Conservation (phyloP, 2,113 vertebrate genomes). For the Melozone crissalis region DNA sequence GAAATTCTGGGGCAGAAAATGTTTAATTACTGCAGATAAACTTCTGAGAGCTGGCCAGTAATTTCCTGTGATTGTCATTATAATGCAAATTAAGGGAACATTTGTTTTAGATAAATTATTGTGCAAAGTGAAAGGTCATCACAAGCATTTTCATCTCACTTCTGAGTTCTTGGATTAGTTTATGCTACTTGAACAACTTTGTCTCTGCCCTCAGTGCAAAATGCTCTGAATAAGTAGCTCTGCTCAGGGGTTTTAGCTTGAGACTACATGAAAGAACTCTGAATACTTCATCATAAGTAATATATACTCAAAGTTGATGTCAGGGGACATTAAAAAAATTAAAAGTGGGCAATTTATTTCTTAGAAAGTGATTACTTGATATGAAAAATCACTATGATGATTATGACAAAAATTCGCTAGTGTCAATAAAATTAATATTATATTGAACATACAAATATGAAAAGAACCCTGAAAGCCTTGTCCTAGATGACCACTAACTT, state of each 20-base stretch:
- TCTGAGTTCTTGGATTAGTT: conserved; percentile 13
- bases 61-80: conserved; percentile 26
- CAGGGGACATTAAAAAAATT: neutral
- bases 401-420: neutral
- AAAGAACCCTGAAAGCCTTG: neutral
- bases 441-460: neutral
- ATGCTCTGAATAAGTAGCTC: neutral
- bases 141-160: neutral
- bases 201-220: neutral
- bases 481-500: neutral
- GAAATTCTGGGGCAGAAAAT: conserved; percentile 23
- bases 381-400: neutral
- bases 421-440: neutral
- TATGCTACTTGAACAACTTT: neutral
- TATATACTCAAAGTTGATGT: neutral
- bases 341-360: neutral
- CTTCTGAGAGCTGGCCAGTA: neutral
- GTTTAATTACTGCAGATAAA: conserved; percentile 51
- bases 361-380: neutral
- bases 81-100: conserved; percentile 36
- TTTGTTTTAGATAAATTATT: conserved; percentile 49
- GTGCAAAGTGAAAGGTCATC: conserved; percentile 39
- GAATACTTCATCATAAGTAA: neutral
- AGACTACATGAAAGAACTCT: neutral
- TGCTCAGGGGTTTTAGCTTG: neutral